A percentile compares a stretch with the other conserved stretches of the same genome.
Conservation (phyloP, 2,888 invertebrate genomes). For the Plemyria rubiginata region DNA sequence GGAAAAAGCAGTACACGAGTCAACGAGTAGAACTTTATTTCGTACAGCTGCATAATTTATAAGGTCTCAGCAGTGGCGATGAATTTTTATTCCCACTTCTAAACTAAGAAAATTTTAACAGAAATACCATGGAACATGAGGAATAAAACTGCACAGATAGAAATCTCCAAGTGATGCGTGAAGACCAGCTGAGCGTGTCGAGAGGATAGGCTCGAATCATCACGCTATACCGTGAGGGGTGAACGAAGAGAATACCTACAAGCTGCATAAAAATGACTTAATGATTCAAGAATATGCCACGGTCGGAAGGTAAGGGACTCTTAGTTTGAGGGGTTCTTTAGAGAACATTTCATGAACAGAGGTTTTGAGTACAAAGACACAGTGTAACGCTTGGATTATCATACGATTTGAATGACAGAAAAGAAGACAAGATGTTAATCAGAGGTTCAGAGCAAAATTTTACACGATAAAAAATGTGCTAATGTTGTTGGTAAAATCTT, state of each 20-base stretch:
- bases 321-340: slow-evolving; percentile 16
- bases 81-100: slow-evolving; percentile 5
- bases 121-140: slow-evolving; percentile 10
- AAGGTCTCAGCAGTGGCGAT: background rate
- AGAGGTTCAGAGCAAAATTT: background rate
- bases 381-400: slow-evolving; percentile 28
- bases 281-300: slow-evolving; percentile 29
- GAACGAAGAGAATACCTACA: slow-evolving; percentile 21
- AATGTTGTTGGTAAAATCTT: too few relatives aligned
- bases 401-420: slow-evolving; percentile 32
- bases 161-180: slow-evolving; percentile 36
- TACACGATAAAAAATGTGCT: too few relatives aligned
- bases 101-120: background rate
- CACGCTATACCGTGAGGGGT: slow-evolving; percentile 26
- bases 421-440: slow-evolving; percentile 12
- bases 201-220: slow-evolving; percentile 32
- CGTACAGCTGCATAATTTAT: background rate
- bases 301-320: slow-evolving; percentile 25
- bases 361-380: slow-evolving; percentile 17
- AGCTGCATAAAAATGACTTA: slow-evolving; percentile 27
- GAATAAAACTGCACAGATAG: slow-evolving; percentile 30
- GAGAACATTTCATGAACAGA: slow-evolving; percentile 19
- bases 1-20: too few relatives aligned
- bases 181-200: slow-evolving; percentile 36
- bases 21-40: background rate